Evolutionary conservation across 2,888 invertebrate species (phyloP), one percentile per base, ranked within the genome.

Genomic region (Lymantria monacha): DNA sequence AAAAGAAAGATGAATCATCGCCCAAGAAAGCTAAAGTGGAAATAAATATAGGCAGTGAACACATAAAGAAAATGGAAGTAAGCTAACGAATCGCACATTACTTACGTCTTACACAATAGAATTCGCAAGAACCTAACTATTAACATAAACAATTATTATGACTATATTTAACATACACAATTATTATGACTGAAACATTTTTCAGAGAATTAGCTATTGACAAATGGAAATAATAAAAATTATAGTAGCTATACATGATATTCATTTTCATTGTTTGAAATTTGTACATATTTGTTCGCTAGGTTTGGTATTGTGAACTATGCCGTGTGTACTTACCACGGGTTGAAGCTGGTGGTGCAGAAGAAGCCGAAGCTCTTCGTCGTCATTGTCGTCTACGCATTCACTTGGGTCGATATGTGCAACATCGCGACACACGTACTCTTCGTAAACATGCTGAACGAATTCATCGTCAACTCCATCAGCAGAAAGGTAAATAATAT

Each of bases 331-430:
- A 95, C 81, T 83, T 96, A 70, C 93, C 95, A 42, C 93, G 94
- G 36, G 86, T 66, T 86, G 93, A 70, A 80, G 77, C 74, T 9
- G 87, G 83, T 55, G 76, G 83, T 57, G 67, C 77, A 2, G 87
- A 94, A 57, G 92, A 93, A 59, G 93, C 94, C 51, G 92, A 93
- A 51, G 93, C 93, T 43, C 77, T 94, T 63, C 93, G 94, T 31
- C 92, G 94, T 44, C 96, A 97, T 90, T 97, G 96, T 79, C 93
- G 95, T 51, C 92, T 94, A 67, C 93, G 96, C 57, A 93, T 93
- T 60, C 96, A 97, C 80, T 93, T 96, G 51, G 94, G 95, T 74
- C 93, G 95, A 68, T 96, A 95, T 83, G 93, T 96, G 62, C 93
- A 95, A 50, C 94, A 95, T 78, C 95, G 95, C 70, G 95, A 96